Evolutionary conservation across 2,888 invertebrate genomes (phyloP), one percentile per base, ranked within the genome.

Genomic region (Elysia crispata): DNA sequence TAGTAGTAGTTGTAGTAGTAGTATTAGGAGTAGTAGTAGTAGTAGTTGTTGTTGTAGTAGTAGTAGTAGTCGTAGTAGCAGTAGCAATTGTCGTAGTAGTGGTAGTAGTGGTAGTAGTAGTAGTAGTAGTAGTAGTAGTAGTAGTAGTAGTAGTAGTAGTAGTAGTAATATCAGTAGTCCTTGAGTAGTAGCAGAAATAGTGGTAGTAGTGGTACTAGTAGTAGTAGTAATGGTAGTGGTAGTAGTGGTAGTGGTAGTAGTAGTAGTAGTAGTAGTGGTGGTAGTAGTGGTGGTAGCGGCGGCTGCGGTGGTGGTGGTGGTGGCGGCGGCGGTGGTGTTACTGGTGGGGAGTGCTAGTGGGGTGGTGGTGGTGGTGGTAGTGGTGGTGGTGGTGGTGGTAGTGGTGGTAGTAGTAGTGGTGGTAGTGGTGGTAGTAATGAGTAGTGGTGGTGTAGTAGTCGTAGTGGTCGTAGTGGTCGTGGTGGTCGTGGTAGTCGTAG

Each of bases 91-190:
- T 60, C n/a, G 60, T 60, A 60, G 60, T 60, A 60, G 60, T 60
- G 25, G 60, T 60, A 60, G 60, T 60, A 60, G 60, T 60, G 25
- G 60, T 60, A 60, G 60, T 60, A 60, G 60, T 60, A 60, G 60
- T 60, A 60, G 60, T 60, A 60, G 60, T 60, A 60, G 60, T 60
- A 60, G 60, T 60, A 60, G 60, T 60, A 60, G 60, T 60, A 60
- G 60, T 60, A 60, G 60, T 60, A 60, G 60, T 60, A 60, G 60
- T 60, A 60, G 60, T 15, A 1, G 60, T 15, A 60, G 60, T 15
- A 60, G 60, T 15, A 60, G 60, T 15, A 60, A 25, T 15, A 60
- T n/a, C 13, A 60, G 60, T 15, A 60, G 60, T 15, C n/a, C 8
- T 60, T 23, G 60, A 1, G 25, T 69, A 28, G 11, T 25, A 69